Evolutionary conservation across 1,140 invertebrate genomes (phyloP).

Genomic region (Mizuhopecten yessoensis): DNA sequence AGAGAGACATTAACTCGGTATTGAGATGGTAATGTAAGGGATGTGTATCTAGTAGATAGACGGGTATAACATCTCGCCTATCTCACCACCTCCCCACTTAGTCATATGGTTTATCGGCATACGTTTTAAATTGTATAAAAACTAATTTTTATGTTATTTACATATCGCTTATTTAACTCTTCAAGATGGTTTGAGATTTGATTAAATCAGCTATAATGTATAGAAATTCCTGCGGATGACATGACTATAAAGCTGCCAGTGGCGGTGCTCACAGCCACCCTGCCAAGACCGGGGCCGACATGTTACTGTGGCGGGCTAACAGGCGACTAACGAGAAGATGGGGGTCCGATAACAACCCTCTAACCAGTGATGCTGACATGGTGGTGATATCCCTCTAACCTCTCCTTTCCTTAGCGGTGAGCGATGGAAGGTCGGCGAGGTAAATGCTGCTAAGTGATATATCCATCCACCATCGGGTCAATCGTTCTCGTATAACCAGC

Average conservation of each 20-base stretch:
- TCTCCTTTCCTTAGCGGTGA: background rate
- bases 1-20: background rate
- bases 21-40: background rate
- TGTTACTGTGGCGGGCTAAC: background rate
- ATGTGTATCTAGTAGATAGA: background rate
- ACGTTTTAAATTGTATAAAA: conserved; percentile 20
- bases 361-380: background rate
- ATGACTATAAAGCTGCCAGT: background rate
- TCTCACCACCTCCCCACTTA: background rate
- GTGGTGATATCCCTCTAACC: background rate
- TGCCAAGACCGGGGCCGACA: too few species aligned
- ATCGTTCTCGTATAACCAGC: too few species aligned
- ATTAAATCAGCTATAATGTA: conserved; percentile 19
- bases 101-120: background rate
- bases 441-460: background rate
- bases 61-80: background rate
- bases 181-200: background rate
- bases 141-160: conserved; percentile 30
- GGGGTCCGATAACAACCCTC: background rate
- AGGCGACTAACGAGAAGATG: background rate
- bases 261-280: too few species aligned
- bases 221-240: background rate
- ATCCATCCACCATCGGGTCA: background rate
- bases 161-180: background rate
- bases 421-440: too few species aligned